These are phyloP conservation scores for Lemur catta DNA, from an alignment of 2,797 vertebrate species.

Conservation along the genomic window DNA sequence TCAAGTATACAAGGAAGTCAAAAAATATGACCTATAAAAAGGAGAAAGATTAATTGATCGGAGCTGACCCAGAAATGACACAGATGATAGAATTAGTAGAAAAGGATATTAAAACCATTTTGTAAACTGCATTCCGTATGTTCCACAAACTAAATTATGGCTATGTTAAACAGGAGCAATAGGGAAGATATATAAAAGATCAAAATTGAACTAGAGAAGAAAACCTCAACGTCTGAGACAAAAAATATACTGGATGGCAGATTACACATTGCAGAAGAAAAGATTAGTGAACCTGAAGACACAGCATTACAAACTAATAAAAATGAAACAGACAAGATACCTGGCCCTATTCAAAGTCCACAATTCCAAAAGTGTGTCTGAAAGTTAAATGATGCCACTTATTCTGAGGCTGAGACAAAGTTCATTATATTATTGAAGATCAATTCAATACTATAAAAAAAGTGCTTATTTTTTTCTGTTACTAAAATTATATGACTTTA, in stretches of 20 bases:
- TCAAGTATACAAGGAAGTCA: not conserved
- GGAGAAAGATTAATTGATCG: not conserved
- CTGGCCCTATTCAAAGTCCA: not conserved
- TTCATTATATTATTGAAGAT: not conserved
- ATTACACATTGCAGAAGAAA: not conserved
- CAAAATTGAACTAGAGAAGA: not conserved
- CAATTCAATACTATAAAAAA: not conserved
- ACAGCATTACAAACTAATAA: not conserved
- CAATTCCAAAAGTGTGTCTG: not conserved
- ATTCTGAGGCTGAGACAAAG: not conserved
- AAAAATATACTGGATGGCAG: not conserved
- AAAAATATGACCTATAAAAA: not conserved
- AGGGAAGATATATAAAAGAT: not conserved
- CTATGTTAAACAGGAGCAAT: not conserved
- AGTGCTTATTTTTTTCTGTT: not conserved
- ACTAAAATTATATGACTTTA: not conserved
- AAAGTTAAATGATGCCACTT: not conserved
- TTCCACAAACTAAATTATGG: slow-evolving; percentile 22
- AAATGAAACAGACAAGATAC: not conserved
- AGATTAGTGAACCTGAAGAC: not conserved
- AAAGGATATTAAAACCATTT: not conserved
- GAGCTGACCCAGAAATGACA: not conserved
- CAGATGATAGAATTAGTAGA: not conserved
- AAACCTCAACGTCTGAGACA: not conserved
- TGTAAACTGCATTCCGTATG: not conserved